Percentiles rank a stretch among this genome's conserved stretches.
Conservation (phyloP, 2,797 vertebrate genomes). For the Cichlasoma orientale region DNA sequence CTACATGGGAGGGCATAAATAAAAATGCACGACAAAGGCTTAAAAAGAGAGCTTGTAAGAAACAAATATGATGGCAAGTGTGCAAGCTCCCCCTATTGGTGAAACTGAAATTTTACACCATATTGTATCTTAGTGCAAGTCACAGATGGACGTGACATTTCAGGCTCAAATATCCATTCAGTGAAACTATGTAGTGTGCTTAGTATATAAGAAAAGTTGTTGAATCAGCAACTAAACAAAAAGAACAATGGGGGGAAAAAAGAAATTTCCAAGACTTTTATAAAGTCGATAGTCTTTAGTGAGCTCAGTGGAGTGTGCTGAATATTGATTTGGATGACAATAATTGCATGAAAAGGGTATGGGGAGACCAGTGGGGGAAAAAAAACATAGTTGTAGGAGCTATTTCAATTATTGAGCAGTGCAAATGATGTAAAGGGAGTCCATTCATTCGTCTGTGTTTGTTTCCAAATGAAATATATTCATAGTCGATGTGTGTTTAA, state of each 20-base stretch:
- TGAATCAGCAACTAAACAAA: slow-evolving; percentile 21
- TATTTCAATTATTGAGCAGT: slow-evolving; percentile 31
- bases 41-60: slow-evolving; percentile 22
- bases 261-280: not conserved
- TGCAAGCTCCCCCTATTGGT: slow-evolving; percentile 81
- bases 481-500: slow-evolving; percentile 62
- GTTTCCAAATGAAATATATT: slow-evolving; percentile 66
- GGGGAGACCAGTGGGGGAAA: slow-evolving; percentile 7
- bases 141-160: slow-evolving; percentile 11
- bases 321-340: slow-evolving; percentile 63
- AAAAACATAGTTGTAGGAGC: slow-evolving; percentile 5
- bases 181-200: not conserved
- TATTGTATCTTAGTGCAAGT: not conserved
- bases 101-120: slow-evolving; percentile 7
- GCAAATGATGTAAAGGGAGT: slow-evolving; percentile 44
- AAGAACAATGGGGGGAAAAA: not conserved
- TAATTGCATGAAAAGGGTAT: slow-evolving; percentile 43
- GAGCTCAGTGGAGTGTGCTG: slow-evolving; percentile 46
- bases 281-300: slow-evolving; percentile 50
- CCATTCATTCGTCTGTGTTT: slow-evolving; percentile 63
- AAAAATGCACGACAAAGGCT: slow-evolving; percentile 52
- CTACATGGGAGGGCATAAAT: slow-evolving; percentile 31
- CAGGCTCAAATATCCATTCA: slow-evolving; percentile 4
- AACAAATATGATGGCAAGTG: slow-evolving; percentile 57
- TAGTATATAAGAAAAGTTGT: slow-evolving; percentile 4